Evolutionary conservation across 2,113 vertebrate genomes (phyloP).

Genomic region (Cromileptes altivelis): DNA sequence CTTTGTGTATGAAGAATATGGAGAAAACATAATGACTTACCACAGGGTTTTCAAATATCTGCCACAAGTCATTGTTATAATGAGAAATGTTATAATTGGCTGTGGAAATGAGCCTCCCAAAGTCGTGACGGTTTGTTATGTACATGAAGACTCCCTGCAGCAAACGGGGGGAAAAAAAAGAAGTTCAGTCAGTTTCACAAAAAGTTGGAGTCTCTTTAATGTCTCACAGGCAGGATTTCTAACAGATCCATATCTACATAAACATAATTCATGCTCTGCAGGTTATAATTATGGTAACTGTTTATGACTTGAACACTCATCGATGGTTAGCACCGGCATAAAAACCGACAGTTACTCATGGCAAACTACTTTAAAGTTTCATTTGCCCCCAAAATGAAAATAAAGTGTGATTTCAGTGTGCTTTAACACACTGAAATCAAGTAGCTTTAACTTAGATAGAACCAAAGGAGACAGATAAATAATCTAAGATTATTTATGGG

Average conservation of each 20-base stretch:
- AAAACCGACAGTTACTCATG: constrained; percentile 13
- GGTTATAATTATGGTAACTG: constrained; percentile 4
- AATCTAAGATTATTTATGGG: constrained; percentile 82
- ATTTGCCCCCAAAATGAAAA: constrained; percentile 43
- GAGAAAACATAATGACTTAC: constrained; percentile 84
- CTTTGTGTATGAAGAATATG: constrained; percentile 24
- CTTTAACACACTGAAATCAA: constrained; percentile 68
- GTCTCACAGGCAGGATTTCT: constrained; percentile 7
- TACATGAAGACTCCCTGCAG: constrained; percentile 97
- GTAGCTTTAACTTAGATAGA: constrained; percentile 25
- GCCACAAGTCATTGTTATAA: constrained; percentile 97
- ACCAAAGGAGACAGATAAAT: constrained; percentile 73
- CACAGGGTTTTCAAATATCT: constrained; percentile 99
- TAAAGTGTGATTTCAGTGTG: constrained; percentile 59
- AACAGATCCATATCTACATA: constrained; percentile 17
- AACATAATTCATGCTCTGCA: constrained; percentile 27
- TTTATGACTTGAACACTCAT: constrained; percentile 24
- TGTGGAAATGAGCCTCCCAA: constrained; percentile 95
- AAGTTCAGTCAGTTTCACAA: constrained; percentile 64
- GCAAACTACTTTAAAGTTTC: constrained; percentile 48
- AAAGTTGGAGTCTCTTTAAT: constrained; percentile 25
- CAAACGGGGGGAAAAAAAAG: constrained; percentile 42
- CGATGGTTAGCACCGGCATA: constrained; percentile 21
- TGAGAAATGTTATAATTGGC: constrained; percentile 97
- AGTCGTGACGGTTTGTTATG: constrained; percentile 95